Base-by-base conservation (phyloP, 2,888 invertebrate species). In the Neelides folsomi region DNA sequence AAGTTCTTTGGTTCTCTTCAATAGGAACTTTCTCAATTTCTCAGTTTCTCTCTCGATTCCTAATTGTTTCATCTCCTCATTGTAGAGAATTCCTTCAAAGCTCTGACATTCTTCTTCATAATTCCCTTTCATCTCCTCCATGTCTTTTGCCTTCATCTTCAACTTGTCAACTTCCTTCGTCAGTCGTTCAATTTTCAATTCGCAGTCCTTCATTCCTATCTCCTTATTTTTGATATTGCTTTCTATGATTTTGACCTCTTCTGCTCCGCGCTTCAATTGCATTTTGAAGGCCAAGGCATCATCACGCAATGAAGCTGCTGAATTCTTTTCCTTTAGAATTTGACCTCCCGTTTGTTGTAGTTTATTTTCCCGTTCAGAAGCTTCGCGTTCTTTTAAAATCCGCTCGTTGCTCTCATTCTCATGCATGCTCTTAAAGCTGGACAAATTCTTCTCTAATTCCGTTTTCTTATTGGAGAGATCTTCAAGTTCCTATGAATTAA, bases 61-160 rank as follows among this genome's bases (percentile, higher is more conserved):
- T 40, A 68, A n/a, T 42, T 60, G 57, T 58, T 67, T 68, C 27
- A 27, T 27, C 27, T 27, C 27, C 7, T 27, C 27, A 7, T 27
- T 27, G 27, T 27, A 27, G 27, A 27, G 27, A 5, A 27, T 27
- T 7, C 27, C 27, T 27, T 27, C 27, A 27, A 27, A 27, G 7
- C 27, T 27, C 27, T 27, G 27, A 27, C 27, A 27, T 27, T 27
- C 27, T 7, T 27, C 27, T 27, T 27, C 27, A 27, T 27, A 27
- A 56, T 76, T 72, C 53, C 76, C 76, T 46, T 71, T 69, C 43
- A 73, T 71, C 39, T 76, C 68, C n/a, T 68, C 59, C 10, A 73
- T 66, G 53, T 76, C 75, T 56, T 75, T 71, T 0, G 3, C 7
- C 27, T 27, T 27, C 7, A 3, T 27, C 27, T 27, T 71, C 70